Percentiles rank a stretch among this genome's conserved stretches.
Evolutionary conservation across 2,113 vertebrate species (phyloP).

Genomic region (Rousettus leschenaultii): DNA sequence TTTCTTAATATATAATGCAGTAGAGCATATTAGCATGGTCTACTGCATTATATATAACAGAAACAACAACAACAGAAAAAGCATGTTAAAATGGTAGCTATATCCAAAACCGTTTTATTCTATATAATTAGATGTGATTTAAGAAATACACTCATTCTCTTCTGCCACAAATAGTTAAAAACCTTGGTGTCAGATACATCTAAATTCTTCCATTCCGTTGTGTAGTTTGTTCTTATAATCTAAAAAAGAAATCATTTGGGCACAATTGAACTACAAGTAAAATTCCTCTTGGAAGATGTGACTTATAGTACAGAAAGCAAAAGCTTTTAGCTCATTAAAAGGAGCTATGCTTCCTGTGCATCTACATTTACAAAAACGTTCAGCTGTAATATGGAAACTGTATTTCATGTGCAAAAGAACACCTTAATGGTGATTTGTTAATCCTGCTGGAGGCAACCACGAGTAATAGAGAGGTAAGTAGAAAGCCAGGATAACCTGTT

Average conservation of each 20-base stretch:
- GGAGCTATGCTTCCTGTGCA: not conserved
- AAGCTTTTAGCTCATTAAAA: not conserved
- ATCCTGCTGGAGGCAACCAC: not conserved
- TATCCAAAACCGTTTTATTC: not conserved
- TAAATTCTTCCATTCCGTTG: not conserved
- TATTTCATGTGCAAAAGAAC: not conserved
- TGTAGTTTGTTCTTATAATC: not conserved
- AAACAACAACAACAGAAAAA: not conserved
- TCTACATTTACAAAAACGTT: not conserved
- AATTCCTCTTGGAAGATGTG: not conserved
- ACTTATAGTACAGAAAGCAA: not conserved
- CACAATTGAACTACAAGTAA: not conserved
- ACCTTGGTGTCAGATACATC: not conserved
- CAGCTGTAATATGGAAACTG: not conserved
- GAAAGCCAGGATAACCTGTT: not conserved
- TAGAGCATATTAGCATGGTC: not conserved
- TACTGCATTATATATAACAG: not conserved
- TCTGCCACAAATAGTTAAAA: not conserved
- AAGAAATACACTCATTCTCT: not conserved
- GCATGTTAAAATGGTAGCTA: not conserved
- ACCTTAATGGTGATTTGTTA: not conserved
- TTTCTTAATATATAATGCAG: not conserved
- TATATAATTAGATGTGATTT: not conserved
- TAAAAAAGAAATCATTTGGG: not conserved
- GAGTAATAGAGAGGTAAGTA: not conserved